Evolutionary conservation across 2,797 vertebrate genomes (phyloP), one percentile per base, ranked within the genome.

Genomic region (Sparus aurata): DNA sequence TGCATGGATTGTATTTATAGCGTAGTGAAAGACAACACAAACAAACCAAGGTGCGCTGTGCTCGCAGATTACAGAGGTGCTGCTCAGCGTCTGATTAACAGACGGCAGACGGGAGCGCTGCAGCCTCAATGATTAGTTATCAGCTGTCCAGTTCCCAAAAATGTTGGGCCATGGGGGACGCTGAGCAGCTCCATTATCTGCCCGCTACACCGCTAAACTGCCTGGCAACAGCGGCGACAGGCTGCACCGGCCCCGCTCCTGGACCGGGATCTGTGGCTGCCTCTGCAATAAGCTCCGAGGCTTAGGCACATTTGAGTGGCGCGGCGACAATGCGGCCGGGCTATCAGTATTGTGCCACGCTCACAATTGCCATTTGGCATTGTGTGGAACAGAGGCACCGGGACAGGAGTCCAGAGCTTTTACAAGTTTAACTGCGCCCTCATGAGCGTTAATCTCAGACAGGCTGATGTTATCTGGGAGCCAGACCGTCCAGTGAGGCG

Each of bases 391-490:
- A 78, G 82, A 76, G 88, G 60, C 83, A 87, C 75, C 58, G 20
- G 75, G 82, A 80, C 74, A 55, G 79, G 65, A 82, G 87, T 80
- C 45, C 22, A 47, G 73, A 82, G 88, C 69, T 83, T 86, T 88
- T 67, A 83, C 89, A 89, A 91, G 85, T 91, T 89, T 90, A 94
- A 93, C 89, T 86, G 89, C 81, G 61, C 90, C 91, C 91, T 82
- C 87, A 89, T 93, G 88, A 89, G 84, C 59, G 64, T 73, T 93
- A 91, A 93, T 92, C 93, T 88, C 88, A 86, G 85, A 80, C 89
- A 88, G 90, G 77, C 85, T 87, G 93, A 94, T 94, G 89, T 85
- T 94, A 95, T 94, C 95, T 88, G 77, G 82, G 87, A 91, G 94
- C 80, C 87, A 89, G 87, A 75, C 83, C 65, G 86, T 84, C 84